Conservation (phyloP, 2,888 invertebrate species). For the Lacanobia oleracea region DNA sequence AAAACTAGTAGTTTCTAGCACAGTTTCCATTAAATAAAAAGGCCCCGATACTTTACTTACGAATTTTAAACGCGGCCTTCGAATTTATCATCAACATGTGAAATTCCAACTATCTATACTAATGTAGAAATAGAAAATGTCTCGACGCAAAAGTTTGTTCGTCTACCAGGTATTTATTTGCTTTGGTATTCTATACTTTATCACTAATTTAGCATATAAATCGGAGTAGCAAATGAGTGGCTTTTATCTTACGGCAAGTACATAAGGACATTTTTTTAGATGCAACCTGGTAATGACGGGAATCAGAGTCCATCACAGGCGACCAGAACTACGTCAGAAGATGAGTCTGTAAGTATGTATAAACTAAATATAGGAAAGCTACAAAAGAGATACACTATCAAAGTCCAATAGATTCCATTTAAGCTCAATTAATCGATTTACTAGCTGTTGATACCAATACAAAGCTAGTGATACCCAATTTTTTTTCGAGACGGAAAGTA, state of each 20-base stretch:
- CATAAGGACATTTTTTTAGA: slow-evolving; percentile 14
- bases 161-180: background rate
- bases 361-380: background rate
- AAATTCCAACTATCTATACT: background rate
- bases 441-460: too few species aligned
- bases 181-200: background rate
- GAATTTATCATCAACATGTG: background rate
- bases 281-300: slow-evolving; percentile 20
- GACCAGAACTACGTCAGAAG: background rate
- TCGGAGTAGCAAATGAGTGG: background rate
- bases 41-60: background rate
- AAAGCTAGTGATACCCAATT: too few species aligned
- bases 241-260: background rate
- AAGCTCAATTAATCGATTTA: background rate
- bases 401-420: background rate
- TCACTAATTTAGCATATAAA: background rate
- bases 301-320: background rate
- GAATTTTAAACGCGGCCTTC: background rate
- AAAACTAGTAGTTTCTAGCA: background rate
- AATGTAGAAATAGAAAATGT: background rate
- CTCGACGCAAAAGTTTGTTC: background rate
- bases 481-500: too few species aligned
- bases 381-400: background rate
- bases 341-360: slow-evolving; percentile 27
- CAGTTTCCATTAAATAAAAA: background rate